Base-by-base conservation (phyloP, 1,140 invertebrate species). In the Caenorhabditis briggsae region DNA sequence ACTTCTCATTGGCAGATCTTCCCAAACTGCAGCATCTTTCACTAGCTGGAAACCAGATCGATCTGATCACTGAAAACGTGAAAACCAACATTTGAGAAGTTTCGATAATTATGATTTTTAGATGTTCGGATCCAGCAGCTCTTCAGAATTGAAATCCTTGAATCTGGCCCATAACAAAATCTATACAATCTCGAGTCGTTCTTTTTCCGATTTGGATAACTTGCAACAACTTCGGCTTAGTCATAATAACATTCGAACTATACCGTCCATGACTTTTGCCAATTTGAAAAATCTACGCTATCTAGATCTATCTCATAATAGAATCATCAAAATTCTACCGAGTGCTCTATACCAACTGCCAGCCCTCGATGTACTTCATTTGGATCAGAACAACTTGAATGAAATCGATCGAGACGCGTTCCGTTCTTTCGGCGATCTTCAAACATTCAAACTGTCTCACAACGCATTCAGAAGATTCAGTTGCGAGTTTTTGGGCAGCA, bases 231-330 rank as follows among this genome's bases (percentile, higher is more conserved):
- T 86, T 18, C 53, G 56, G 12, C 53, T 86, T 3, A 78, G 55
- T 48, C 46, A 86, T 18, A 86, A 86, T 25, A 11, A 56, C 20
- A 55, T 86, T 23, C 48, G 56, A 82, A 61, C 82, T 0, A 55
- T 86, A 9, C 50, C 85, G 14, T 48, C 85, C 3, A 46, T 56
- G 74, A 61, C 82, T 1, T 84, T 87, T 41, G 25, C 82, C 25
- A 65, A 84, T 43, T n/a, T 87, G 14, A 65, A 20, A 23, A 84
- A 82, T n/a, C 64, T 87, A 0, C 86, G 82, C 5, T 78, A 65
- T 46, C 55, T 87, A 1, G 86, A 87, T 78, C 59, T 87, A n/a
- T 84, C 86, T 1, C 48, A 82, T 14, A 87, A 87, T 74, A 16
- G 23, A 16, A 55, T 87, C 5, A 50, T 56, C 14, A 55, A 56